Evolutionary conservation across 2,113 vertebrate genomes (phyloP), one percentile per base, ranked within the genome.

Genomic region (Cinclus cinclus): DNA sequence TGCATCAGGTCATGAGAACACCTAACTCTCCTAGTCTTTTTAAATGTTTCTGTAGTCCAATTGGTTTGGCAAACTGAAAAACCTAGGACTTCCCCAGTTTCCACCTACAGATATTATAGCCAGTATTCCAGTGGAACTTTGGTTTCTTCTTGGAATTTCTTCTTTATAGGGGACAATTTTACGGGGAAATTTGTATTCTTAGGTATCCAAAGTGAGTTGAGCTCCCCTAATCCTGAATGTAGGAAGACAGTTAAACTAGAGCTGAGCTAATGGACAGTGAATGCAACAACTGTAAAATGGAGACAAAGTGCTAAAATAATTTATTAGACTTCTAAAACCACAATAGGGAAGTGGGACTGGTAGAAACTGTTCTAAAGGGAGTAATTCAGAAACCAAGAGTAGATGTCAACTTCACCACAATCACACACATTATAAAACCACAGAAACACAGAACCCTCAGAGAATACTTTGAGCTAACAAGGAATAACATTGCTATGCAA

Each of bases 381-480:
- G 22, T 47, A 78, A 87, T 52, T 68, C 46, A 68, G 73, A 60
- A 86, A 68, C 53, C 37, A 41, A 47, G 46, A 50, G 64, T 10
- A 65, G n/a, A 44, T 46, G 64, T 52, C 92, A 94, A 47, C 69
- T 82, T 64, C 60, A 56, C 42, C 84, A 78, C 20, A 78, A 35
- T 22, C 60, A 78, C 59, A 59, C 30, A 31, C 37, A 53, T 6
- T 28, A 55, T 37, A 73, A 91, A 92, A 70, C 50, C 52, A 81
- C 50, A 81, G 83, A 92, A 94, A 30, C 53, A 56, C 2, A 37
- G 19, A 71, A n/a, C 14, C 95, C 68, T 76, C 68, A 50, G 94
- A 89, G 94, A 91, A 91, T 94, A 87, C 69, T 87, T 71, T 15
- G 44, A 89, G 39, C 56, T 94, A 94, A 78, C 89, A 94, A 87